Conservation (phyloP, 2,113 vertebrate genomes). For the Bostrychus sinensis region DNA sequence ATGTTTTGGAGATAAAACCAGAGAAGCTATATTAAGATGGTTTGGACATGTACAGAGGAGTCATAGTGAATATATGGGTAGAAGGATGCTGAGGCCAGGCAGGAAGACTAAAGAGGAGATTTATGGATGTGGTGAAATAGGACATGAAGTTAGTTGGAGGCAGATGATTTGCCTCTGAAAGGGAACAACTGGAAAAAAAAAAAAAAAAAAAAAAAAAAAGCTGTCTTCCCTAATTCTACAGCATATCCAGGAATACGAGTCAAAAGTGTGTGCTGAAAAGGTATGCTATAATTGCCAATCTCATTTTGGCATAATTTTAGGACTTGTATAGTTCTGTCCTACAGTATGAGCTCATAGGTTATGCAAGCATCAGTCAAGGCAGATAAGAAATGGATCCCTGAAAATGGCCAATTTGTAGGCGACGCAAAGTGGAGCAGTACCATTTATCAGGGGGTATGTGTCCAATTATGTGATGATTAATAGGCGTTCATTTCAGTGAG, state of each 20-base stretch:
- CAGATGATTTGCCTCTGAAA: no score
- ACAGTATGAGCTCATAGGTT: slow-evolving; percentile 45
- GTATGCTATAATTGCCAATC: slow-evolving; percentile 15
- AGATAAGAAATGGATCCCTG: slow-evolving; percentile 73
- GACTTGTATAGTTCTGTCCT: slow-evolving; percentile 22
- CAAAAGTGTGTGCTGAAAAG: slow-evolving; percentile 2
- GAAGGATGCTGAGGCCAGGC: no score
- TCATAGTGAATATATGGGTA: no score
- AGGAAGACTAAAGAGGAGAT: no score
- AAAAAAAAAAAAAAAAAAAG: background rate
- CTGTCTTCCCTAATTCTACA: background rate
- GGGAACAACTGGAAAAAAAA: slow-evolving; percentile 5
- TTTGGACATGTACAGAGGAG: no score
- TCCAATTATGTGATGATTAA: slow-evolving; percentile 80
- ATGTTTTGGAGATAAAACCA: no score
- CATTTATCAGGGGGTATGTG: slow-evolving; percentile 75
- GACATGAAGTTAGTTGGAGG: no score
- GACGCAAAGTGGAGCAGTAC: slow-evolving; percentile 69
- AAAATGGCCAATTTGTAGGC: slow-evolving; percentile 72
- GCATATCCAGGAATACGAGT: background rate
- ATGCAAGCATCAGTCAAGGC: slow-evolving; percentile 56
- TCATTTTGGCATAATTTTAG: slow-evolving; percentile 21
- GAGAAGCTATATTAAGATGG: no score
- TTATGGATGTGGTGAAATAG: no score
- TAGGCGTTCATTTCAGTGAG: slow-evolving; percentile 67